Base-by-base conservation (phyloP, 2,888 invertebrate genomes). In the Tetropium fuscum region DNA sequence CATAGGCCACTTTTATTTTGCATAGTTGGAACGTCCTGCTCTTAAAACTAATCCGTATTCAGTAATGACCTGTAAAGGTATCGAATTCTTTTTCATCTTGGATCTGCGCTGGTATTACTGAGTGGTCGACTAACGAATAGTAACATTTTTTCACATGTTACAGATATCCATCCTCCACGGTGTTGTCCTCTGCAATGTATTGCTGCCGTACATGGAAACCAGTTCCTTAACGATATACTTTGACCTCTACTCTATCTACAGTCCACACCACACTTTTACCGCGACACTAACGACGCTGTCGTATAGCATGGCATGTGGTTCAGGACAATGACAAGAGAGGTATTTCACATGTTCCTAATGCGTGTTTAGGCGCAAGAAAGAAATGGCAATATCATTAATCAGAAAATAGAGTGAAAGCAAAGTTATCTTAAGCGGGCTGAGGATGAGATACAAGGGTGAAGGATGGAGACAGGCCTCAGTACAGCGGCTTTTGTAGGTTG, bases 201-300 rank as follows among this genome's bases (percentile, higher is more conserved):
- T 53, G 53, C 58, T 58, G 41, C 44, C 11, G 43, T 18, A 18
- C 10, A 45, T 47, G 47, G 20, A 58, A 58, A 58, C 58, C 58
- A 58, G 58, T 58, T 58, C 53, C 27, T 36, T 8, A 34, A 58
- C 18, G 41, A 58, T 53, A 53, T 53, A 48, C 53, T 48, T 58
- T 48, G 58, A 58, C 58, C 58, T 58, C 53, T 43, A 38, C 40
- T 20, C 44, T 36, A 10, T 10, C 20, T 20, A 45, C 32, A 53
- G 53, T 58, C 45, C 53, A 32, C 47, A 41, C 34, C 15, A 41
- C 13, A n/a, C 47, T 53, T 19, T 41, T 58, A 43, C 53, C 10
- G 32, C 32, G 11, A n/a, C 43, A 53, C 45, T 45, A 7, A 19
- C 19, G 15, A 19, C 40, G 34, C 34, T 27, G 32, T 11, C 13